Evolutionary conservation across 2,113 vertebrate genomes (phyloP).

Genomic region (Syngnathus floridae): DNA sequence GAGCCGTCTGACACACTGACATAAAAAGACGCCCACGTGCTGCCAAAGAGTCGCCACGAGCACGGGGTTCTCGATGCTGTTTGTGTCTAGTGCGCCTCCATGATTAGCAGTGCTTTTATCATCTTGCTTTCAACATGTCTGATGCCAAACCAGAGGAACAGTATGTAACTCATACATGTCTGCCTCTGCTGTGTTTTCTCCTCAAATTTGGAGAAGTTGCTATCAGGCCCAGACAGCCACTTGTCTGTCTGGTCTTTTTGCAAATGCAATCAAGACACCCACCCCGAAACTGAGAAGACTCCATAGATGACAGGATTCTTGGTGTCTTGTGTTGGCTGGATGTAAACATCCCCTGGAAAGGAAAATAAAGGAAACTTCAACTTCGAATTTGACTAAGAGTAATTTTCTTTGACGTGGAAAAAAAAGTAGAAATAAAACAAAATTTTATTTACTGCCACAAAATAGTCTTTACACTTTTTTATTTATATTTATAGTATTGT

Average conservation of each 20-base stretch:
- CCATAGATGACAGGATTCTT: constrained; percentile 97
- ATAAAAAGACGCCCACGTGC: constrained; percentile 57
- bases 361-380: constrained; percentile 35
- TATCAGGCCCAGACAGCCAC: not conserved
- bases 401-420: too few relatives aligned
- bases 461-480: too few relatives aligned
- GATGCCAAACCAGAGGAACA: not conserved
- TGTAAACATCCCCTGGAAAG: constrained; percentile 87
- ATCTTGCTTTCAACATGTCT: not conserved
- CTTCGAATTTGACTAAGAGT: too few relatives aligned
- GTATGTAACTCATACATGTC: not conserved
- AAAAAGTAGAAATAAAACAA: too few relatives aligned
- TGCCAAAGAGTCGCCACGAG: constrained; percentile 36
- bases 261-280: constrained; percentile 46
- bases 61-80: constrained; percentile 26
- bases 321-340: constrained; percentile 94
- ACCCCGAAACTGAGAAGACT: constrained; percentile 94
- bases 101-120: not conserved
- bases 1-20: constrained; percentile 62
- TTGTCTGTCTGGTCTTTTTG: constrained; percentile 8
- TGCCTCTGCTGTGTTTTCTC: constrained; percentile 48
- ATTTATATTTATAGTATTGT: too few relatives aligned
- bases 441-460: too few relatives aligned
- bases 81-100: constrained; percentile 1
- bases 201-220: not conserved